Evolutionary conservation across 2,888 invertebrate species (phyloP).

Genomic region (Cetonia aurata): DNA sequence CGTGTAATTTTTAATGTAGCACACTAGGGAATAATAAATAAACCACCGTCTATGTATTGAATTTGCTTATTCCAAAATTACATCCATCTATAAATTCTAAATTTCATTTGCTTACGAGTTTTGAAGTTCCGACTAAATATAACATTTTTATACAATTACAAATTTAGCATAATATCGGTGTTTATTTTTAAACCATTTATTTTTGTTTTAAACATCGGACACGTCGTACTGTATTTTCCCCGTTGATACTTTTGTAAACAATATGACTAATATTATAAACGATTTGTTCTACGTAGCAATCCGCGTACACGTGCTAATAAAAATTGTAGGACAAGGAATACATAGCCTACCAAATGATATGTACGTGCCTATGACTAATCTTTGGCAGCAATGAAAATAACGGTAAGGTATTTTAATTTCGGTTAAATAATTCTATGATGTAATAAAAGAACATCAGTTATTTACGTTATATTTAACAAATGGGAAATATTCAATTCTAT

Average conservation of each 20-base stretch:
- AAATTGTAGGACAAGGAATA: not conserved
- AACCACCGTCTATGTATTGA: conserved; percentile 1
- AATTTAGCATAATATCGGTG: conserved; percentile 40
- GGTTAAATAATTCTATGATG: too few species aligned
- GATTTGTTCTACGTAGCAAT: conserved; percentile 19
- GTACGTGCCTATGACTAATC: not conserved
- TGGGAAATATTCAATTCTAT: not conserved
- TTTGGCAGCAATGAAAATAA: too few species aligned
- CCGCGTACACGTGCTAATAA: conserved; percentile 2
- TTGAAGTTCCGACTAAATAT: not conserved
- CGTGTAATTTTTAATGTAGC: conserved; percentile 31
- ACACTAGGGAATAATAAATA: conserved; percentile 7
- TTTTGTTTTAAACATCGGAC: conserved; percentile 35
- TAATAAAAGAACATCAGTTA: too few species aligned
- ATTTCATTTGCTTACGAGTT: not conserved
- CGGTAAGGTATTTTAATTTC: too few species aligned
- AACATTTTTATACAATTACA: conserved; percentile 40
- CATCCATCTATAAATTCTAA: not conserved
- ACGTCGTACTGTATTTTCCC: conserved; percentile 31
- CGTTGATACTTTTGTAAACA: conserved; percentile 33
- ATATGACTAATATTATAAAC: conserved; percentile 38
- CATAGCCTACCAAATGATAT: conserved; percentile 5
- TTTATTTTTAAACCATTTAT: conserved; percentile 40
- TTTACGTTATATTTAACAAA: too few species aligned
- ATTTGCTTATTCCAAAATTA: conserved; percentile 5